Evolutionary conservation across 1,140 invertebrate genomes (phyloP).

Genomic region (Ptiloglossa arizonensis): DNA sequence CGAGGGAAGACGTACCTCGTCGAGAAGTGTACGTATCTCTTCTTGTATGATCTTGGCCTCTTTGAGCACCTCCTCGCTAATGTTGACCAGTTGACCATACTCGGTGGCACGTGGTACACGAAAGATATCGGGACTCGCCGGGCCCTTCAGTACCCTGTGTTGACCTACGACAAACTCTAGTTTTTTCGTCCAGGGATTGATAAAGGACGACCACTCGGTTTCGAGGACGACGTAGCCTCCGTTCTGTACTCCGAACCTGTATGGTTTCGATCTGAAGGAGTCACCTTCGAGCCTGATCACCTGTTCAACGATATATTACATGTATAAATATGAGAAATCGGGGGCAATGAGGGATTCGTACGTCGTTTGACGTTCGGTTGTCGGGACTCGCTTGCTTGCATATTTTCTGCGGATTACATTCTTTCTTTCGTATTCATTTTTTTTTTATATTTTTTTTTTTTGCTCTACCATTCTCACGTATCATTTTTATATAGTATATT

Average conservation of each 20-base stretch:
- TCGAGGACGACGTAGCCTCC: conserved; percentile 91
- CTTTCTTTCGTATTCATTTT: neutral
- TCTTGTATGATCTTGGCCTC: conserved; percentile 85
- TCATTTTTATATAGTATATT: conserved; percentile 31
- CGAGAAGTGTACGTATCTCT: conserved; percentile 87
- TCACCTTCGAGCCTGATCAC: conserved; percentile 85
- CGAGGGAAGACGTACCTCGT: conserved; percentile 82
- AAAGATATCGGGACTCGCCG: conserved; percentile 88
- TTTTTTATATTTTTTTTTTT: neutral
- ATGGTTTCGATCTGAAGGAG: conserved; percentile 89
- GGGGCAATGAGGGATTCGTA: neutral
- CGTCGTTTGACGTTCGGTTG: conserved; percentile 16
- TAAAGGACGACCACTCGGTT: conserved; percentile 96
- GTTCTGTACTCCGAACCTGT: conserved; percentile 91
- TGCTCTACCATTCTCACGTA: neutral
- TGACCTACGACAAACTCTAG: conserved; percentile 95
- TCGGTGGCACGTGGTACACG: conserved; percentile 78
- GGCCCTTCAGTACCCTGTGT: conserved; percentile 91
- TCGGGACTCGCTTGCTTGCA: conserved; percentile 23
- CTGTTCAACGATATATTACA: conserved; percentile 71
- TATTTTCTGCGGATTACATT: conserved; percentile 1
- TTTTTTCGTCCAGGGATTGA: conserved; percentile 96
- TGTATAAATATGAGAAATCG: conserved; percentile 7
- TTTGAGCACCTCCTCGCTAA: conserved; percentile 83
- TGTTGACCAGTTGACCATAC: conserved; percentile 74